These are phyloP conservation scores for Ispidina picta DNA, from an alignment of 2,797 vertebrate genomes.

Conservation along the genomic window DNA sequence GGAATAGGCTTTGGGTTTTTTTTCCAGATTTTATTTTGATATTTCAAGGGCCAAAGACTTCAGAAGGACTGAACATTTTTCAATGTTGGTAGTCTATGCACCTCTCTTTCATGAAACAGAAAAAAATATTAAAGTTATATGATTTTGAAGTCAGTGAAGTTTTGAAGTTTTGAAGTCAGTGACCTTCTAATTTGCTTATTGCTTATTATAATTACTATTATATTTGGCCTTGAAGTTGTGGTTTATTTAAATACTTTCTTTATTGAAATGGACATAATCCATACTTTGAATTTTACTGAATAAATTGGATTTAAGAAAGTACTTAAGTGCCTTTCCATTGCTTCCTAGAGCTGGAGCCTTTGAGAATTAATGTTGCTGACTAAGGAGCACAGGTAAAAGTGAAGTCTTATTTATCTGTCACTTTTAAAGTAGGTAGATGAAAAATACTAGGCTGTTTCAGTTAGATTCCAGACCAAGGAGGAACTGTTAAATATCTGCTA, in stretches of 20 bases:
- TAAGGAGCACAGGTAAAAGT: neutral
- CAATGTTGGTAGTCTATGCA: neutral
- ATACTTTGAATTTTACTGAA: neutral
- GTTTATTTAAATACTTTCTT: neutral
- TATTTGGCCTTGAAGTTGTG: neutral
- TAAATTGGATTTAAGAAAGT: neutral
- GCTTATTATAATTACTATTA: too few species aligned
- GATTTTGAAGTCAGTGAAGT: neutral
- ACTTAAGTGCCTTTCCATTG: neutral
- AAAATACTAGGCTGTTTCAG: neutral
- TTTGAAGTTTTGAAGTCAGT: neutral
- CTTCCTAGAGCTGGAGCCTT: neutral
- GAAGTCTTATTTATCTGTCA: neutral
- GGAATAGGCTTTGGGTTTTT: neutral
- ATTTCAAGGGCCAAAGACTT: neutral
- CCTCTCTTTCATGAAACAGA: neutral
- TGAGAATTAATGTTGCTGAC: neutral
- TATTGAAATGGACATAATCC: neutral
- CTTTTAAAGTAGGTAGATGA: neutral
- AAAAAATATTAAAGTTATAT: neutral
- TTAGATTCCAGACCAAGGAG: neutral
- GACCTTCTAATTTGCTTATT: neutral
- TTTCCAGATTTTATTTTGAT: neutral
- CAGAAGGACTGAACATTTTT: neutral
- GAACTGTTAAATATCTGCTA: neutral